A percentile compares a stretch with the other conserved stretches of the same genome.
phyloP scores from a whole-genome alignment of 2,888 invertebrate genomes.

The Tryphoninae sp. region DNA sequence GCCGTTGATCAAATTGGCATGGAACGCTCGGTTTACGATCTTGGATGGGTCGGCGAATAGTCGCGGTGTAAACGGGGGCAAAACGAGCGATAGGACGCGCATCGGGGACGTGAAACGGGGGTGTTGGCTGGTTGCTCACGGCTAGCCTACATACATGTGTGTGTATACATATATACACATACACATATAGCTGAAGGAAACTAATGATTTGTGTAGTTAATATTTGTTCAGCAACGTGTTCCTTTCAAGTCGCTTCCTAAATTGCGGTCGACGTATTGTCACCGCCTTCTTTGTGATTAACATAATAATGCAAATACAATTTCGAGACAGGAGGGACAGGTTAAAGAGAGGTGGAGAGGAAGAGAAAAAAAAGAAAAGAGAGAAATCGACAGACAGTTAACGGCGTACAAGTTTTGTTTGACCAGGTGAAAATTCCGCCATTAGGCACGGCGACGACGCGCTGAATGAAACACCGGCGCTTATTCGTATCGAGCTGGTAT shows the following conservation, averaged over 20 bases:
- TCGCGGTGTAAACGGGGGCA: slow-evolving; percentile 32
- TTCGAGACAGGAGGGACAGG: slow-evolving; percentile 68
- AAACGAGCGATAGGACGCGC: slow-evolving; percentile 33
- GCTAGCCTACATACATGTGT: neutral
- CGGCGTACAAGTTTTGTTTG: slow-evolving; percentile 76
- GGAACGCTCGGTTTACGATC: slow-evolving; percentile 1
- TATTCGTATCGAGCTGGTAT: slow-evolving; percentile 2
- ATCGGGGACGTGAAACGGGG: slow-evolving; percentile 28
- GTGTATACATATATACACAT: neutral
- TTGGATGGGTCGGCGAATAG: slow-evolving; percentile 13
- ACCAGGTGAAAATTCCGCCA: slow-evolving; percentile 79
- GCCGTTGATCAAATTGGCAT: neutral
- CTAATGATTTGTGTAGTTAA: slow-evolving; percentile 80
- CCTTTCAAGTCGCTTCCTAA: slow-evolving; percentile 79
- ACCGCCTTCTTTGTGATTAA: slow-evolving; percentile 77
- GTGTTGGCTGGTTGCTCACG: slow-evolving; percentile 27
- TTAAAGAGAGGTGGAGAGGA: slow-evolving; percentile 18
- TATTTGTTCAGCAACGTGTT: slow-evolving; percentile 78
- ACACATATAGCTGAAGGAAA: slow-evolving; percentile 67
- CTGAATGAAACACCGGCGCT: slow-evolving; percentile 41
- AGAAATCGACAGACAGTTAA: slow-evolving; percentile 43
- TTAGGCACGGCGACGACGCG: slow-evolving; percentile 56
- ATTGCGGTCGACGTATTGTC: slow-evolving; percentile 80
- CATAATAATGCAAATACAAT: slow-evolving; percentile 81
- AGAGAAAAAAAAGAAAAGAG: slow-evolving; percentile 10